Evolutionary conservation across 2,888 invertebrate species (phyloP).

Genomic region (Argyresthia albistria): DNA sequence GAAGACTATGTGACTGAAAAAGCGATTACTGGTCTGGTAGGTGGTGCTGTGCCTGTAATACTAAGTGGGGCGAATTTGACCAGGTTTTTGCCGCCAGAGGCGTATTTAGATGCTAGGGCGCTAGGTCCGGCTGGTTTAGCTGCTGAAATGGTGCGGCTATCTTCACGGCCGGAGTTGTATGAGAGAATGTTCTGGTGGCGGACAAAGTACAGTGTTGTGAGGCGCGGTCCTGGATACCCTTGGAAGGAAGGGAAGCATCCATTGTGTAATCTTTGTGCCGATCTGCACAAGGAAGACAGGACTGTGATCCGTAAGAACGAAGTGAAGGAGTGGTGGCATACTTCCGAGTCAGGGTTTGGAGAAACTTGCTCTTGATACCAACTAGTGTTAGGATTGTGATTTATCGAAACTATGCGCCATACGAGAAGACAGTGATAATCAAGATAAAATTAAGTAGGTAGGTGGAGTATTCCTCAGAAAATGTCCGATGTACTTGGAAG

Average conservation of each 20-base stretch:
- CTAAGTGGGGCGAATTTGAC: conserved; percentile 67
- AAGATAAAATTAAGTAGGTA: too few relatives aligned
- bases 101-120: conserved; percentile 77
- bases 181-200: conserved; percentile 79
- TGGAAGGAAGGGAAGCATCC: conserved; percentile 47
- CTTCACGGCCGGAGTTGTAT: conserved; percentile 68
- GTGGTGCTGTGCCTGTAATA: conserved; percentile 64
- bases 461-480: too few relatives aligned
- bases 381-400: too few relatives aligned
- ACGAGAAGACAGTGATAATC: too few relatives aligned
- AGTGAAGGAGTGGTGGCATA: conserved; percentile 2
- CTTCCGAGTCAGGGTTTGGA: neutral
- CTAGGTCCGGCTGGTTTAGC: conserved; percentile 72
- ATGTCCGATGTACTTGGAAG: too few relatives aligned
- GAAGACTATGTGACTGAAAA: conserved; percentile 81
- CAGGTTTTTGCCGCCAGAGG: conserved; percentile 57
- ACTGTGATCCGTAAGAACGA: neutral
- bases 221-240: neutral
- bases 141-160: conserved; percentile 61
- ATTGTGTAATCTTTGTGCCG: conserved; percentile 72
- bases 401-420: too few relatives aligned
- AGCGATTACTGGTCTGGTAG: conserved; percentile 53
- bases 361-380: neutral
- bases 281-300: conserved; percentile 33
- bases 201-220: conserved; percentile 54